Conservation (phyloP, 2,888 invertebrate genomes). For the Branchipolynoe longqiensis region DNA sequence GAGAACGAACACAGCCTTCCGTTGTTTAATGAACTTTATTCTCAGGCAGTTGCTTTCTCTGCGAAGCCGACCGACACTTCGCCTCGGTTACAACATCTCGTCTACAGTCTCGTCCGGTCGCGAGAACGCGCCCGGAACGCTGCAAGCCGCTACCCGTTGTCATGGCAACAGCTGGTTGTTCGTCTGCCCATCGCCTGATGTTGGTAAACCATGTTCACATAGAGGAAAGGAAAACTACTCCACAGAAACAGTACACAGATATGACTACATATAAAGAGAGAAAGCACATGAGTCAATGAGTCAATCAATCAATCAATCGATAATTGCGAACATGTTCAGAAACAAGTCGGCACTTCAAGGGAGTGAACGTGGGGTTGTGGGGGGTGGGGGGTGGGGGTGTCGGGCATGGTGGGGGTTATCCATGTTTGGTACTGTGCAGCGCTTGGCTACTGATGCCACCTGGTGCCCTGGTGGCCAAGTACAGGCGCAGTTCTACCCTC, state of each 20-base stretch:
- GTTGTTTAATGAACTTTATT: constrained; percentile 45
- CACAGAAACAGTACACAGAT: constrained; percentile 1
- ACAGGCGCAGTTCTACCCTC: constrained; percentile 22
- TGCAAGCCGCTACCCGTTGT: too few species aligned
- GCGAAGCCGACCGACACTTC: constrained; percentile 33
- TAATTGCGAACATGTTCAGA: too few species aligned
- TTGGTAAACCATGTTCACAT: constrained; percentile 17
- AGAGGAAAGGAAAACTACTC: constrained; percentile 33
- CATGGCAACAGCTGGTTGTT: too few species aligned
- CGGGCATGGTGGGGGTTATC: too few species aligned
- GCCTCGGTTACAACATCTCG: too few species aligned
- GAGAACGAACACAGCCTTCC: too few species aligned
- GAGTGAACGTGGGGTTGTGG: constrained; percentile 33
- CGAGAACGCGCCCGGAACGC: too few species aligned
- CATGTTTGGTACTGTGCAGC: too few species aligned
- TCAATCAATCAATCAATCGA: constrained; percentile 29
- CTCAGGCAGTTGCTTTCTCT: constrained; percentile 36
- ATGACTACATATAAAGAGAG: not conserved
- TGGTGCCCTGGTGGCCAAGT: constrained; percentile 12
- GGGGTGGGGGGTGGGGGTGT: too few species aligned
- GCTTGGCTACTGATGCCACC: not conserved
- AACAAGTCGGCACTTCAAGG: constrained; percentile 45
- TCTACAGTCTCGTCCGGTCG: too few species aligned
- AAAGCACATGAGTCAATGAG: constrained; percentile 45
- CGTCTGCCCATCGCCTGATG: constrained; percentile 11